Evolutionary conservation across 2,888 invertebrate species (phyloP), one percentile per base, ranked within the genome.

Genomic region (Eumacrocentrus americanus): DNA sequence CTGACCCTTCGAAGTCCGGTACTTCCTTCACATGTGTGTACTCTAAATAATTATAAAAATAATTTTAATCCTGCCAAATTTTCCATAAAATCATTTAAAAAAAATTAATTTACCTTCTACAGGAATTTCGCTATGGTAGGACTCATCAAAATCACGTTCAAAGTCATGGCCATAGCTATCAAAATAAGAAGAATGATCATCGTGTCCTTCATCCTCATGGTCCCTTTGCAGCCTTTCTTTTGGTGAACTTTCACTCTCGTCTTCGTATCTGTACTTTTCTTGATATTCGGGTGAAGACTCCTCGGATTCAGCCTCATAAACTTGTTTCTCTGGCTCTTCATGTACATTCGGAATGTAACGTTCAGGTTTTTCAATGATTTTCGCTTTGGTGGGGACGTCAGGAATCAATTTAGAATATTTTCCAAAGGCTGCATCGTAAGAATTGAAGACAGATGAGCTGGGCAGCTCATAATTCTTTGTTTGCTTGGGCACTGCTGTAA

Each of bases 381-480:
- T 58, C 14, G 20, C 20, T 6, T 44, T 55, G 20, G 16, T 16
- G 5, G 38, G 25, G 4, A 9, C 18, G 7, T 62, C 59, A n/a
- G 42, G 42, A 0, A 60, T 47, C 4, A 54, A 60, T 35, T 66
- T 70, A 0, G 70, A 68, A 58, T 70, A 66, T 53, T 72, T 77
- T 16, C 73, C 73, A 47, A 78, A 78, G 60, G 67, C 72, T 34
- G 69, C 68, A 54, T 74, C 72, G 40, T 72, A 74, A 0, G 71
- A 62, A 18, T 65, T 64, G 57, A 72, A 71, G 25, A 67, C 63
- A 47, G 66, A 62, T 7, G 68, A 63, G 1, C 16, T 54, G 2
- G 67, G 66, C 16, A 53, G 23, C 38, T 70, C 63, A 12, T 60
- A 63, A 16, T 48, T 34, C 1, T 12, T 16, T 9, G 23, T 7